phyloP scores from a whole-genome alignment of 1,140 invertebrate genomes.

The Rhizoglyphus robini region DNA sequence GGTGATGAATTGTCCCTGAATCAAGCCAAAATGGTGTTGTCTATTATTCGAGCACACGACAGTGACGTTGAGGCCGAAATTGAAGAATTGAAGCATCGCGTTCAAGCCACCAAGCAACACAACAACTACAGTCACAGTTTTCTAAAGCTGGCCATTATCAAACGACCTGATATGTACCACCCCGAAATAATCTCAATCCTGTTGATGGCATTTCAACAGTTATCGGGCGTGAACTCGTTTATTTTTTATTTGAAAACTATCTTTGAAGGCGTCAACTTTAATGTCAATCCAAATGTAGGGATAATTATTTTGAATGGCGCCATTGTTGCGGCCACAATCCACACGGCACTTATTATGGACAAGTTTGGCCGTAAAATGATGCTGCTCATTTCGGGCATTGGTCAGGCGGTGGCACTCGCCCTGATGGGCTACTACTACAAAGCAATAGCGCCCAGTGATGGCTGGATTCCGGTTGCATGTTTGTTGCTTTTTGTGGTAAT shows the following conservation, averaged over 20 bases:
- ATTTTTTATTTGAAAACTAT: constrained; percentile 81
- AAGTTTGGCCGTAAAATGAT: constrained; percentile 66
- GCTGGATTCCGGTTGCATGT: constrained; percentile 42
- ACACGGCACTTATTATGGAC: constrained; percentile 69
- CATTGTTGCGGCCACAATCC: constrained; percentile 74
- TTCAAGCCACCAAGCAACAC: neutral
- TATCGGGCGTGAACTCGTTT: constrained; percentile 80
- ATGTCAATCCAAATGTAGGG: constrained; percentile 42
- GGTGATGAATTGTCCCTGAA: neutral
- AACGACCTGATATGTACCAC: constrained; percentile 50
- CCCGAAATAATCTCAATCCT: constrained; percentile 63
- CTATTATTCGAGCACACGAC: neutral
- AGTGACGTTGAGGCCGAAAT: constrained; percentile 14
- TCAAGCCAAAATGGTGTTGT: neutral
- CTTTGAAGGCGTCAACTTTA: constrained; percentile 52
- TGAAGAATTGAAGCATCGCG: neutral
- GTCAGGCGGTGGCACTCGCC: constrained; percentile 44
- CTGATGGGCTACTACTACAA: constrained; percentile 41
- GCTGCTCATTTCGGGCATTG: constrained; percentile 52
- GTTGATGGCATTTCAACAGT: constrained; percentile 85
- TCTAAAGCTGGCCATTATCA: constrained; percentile 27
- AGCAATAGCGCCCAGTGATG: neutral
- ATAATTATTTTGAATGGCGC: constrained; percentile 73
- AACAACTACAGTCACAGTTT: no score
- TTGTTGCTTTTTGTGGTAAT: constrained; percentile 43